phyloP scores from a whole-genome alignment of 2,888 invertebrate species.

The Tipula helvola region DNA sequence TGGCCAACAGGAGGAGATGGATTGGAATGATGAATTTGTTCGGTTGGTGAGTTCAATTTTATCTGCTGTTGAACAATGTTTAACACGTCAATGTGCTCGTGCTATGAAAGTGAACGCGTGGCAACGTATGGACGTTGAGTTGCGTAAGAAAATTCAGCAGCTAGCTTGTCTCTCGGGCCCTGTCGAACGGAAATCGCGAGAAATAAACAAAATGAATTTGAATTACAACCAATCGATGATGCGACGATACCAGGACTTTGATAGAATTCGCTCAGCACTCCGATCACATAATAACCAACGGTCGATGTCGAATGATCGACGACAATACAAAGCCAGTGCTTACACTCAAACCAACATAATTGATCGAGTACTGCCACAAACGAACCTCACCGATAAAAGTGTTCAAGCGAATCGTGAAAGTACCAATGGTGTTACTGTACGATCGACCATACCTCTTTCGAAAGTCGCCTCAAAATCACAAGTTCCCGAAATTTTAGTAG shows the following conservation, averaged over 20 bases:
- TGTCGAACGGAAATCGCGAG: conserved; percentile 26
- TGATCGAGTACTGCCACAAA: conserved; percentile 13
- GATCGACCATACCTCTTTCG: neutral
- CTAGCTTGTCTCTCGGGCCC: conserved; percentile 41
- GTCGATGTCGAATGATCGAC: conserved; percentile 27
- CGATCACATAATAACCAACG: conserved; percentile 34
- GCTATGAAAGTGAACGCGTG: conserved; percentile 51
- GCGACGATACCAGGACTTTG: conserved; percentile 34
- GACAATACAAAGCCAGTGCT: conserved; percentile 30
- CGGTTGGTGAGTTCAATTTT: conserved; percentile 49
- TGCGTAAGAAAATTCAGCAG: conserved; percentile 51
- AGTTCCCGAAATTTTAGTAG: neutral
- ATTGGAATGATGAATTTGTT: conserved; percentile 42
- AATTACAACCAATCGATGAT: neutral
- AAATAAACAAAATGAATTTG: conserved; percentile 16
- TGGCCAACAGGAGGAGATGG: conserved; percentile 29
- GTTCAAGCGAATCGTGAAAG: conserved; percentile 30
- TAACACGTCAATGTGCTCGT: conserved; percentile 55
- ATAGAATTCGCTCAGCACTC: conserved; percentile 34
- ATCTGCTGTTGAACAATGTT: conserved; percentile 53
- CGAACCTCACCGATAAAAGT: conserved; percentile 25
- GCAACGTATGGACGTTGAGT: conserved; percentile 48
- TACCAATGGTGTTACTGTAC: conserved; percentile 20
- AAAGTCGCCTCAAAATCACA: neutral
- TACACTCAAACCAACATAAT: conserved; percentile 24